Evolutionary conservation across 2,797 vertebrate genomes (phyloP), one percentile per base, ranked within the genome.

Genomic region (Trachops cirrhosus): DNA sequence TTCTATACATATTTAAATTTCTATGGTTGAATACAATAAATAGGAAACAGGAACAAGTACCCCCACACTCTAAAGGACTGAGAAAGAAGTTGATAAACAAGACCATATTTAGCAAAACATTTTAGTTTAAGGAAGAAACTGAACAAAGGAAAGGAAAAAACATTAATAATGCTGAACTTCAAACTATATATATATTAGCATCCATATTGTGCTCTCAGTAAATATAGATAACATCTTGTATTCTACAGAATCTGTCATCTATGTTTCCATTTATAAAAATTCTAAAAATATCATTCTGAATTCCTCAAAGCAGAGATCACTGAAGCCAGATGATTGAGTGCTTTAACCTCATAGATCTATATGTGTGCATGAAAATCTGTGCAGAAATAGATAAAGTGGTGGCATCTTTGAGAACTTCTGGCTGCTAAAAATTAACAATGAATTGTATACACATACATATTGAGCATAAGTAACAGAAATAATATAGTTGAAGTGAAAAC

Each of bases 1-100:
- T 39, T 96, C 41, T 86, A 59, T 32, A 59, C 21, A 41, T 57
- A 14, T 79, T 86, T 94, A 75, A 91, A 94, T 91, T 90, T 41
- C 9, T 92, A 9, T 34, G 41, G 77, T 71, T 50, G 24, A 86
- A 79, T 94, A 88, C 62, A 94, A 34, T 78, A 97, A 95, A 75
- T 37, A 90, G 67, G 77, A 96, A 94, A 73, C 1, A 88, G 92
- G 44, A 93, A 68, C 41, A 50, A 68, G n/a, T 41, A 91, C 34
- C 74, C 34, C 14, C 54, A 82, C 32, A 37, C 82, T 93, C 62
- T 92, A 93, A 92, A 71, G 37, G 64, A 95, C 16, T 89, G 71
- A 96, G 64, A 91, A 90, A 95, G 19, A 95, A 83, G 34, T 70
- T 85, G 77, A 44, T 79, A 95, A 89, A 78, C 32, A 85, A 79